Base-by-base conservation (phyloP, 2,797 vertebrate genomes). In the Xenops minutus region DNA sequence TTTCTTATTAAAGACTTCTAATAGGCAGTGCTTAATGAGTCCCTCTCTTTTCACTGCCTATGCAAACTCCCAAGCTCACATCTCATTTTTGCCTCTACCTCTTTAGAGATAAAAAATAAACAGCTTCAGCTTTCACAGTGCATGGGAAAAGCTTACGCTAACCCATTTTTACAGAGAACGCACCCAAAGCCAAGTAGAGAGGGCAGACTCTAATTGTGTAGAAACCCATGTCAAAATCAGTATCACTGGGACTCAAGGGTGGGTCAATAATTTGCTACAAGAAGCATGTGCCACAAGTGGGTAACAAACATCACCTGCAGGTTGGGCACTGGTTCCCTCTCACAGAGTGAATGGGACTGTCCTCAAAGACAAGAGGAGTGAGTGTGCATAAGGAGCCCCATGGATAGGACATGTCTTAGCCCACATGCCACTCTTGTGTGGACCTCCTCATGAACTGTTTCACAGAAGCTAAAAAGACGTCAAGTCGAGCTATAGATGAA, bases 341-440 rank as follows among this genome's bases (percentile, higher is more conserved):
- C 64, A 27, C 1, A 7, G 26, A 39, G 2, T 4, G 43, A 48
- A 43, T 5, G 23, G 67, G 34, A 27, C 9, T 12, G 18, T 68
- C 49, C 15, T 54, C 69, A 71, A 59, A 77, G 80, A 2, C 37
- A 74, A 55, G 73, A 41, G 37, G 10, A 37, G 7, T 0, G 0
- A 63, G 43, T 7, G 16, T 26, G 48, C 20, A 39, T 0, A 1
- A 80, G 41, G n/a, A 84, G 9, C 14, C 17, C 32, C 46, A 12
- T 0, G 1, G 36, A 34, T 41, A 21, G 37, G 54, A 64, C 22
- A 15, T 2, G 62, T 32, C 58, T 21, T 7, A 7, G 37, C n/a
- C 34, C 8, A 1, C 0, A 0, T n/a, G 17, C 17, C 48, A 17
- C 10, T 62, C 24, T 19, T 17, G 44, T 0, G 0, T 5, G n/a